Percentiles rank a stretch among this genome's conserved stretches.
Conservation (phyloP, 1,140 invertebrate species). For the Nephotettix cincticeps region DNA sequence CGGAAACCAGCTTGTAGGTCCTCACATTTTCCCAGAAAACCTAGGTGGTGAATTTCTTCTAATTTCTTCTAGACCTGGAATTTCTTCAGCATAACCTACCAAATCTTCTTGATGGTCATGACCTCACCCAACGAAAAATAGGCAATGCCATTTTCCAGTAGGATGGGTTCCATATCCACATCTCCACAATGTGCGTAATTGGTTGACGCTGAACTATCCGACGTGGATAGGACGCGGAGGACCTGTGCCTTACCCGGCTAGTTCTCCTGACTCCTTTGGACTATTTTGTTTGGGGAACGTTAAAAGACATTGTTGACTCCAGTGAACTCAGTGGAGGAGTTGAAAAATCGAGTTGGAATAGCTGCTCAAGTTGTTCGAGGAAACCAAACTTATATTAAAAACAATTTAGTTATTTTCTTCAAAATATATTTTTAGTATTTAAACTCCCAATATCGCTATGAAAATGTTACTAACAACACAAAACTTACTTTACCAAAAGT, state of each 20-base stretch:
- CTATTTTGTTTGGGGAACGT: neutral
- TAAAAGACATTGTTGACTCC: neutral
- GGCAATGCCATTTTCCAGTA: neutral
- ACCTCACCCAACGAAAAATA: neutral
- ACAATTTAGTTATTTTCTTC: too few relatives aligned
- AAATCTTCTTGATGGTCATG: neutral
- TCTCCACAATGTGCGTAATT: neutral
- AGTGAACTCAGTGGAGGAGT: neutral
- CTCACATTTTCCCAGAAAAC: neutral
- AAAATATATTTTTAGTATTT: too few relatives aligned
- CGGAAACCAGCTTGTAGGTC: too few relatives aligned
- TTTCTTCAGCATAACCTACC: neutral
- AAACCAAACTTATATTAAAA: neutral
- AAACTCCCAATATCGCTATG: too few relatives aligned
- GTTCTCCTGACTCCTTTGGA: slow-evolving; percentile 37
- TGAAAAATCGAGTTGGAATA: neutral
- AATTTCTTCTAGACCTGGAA: neutral
- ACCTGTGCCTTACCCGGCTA: slow-evolving; percentile 38
- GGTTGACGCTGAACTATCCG: slow-evolving; percentile 33
- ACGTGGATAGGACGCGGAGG: slow-evolving; percentile 43
- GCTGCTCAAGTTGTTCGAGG: neutral
- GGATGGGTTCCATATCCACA: neutral
- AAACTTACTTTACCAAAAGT: too few relatives aligned
- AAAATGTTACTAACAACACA: too few relatives aligned
- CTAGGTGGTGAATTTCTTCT: neutral